These are phyloP conservation scores for Hemicordylus capensis DNA, from an alignment of 2,113 vertebrate species.

Conservation along the genomic window DNA sequence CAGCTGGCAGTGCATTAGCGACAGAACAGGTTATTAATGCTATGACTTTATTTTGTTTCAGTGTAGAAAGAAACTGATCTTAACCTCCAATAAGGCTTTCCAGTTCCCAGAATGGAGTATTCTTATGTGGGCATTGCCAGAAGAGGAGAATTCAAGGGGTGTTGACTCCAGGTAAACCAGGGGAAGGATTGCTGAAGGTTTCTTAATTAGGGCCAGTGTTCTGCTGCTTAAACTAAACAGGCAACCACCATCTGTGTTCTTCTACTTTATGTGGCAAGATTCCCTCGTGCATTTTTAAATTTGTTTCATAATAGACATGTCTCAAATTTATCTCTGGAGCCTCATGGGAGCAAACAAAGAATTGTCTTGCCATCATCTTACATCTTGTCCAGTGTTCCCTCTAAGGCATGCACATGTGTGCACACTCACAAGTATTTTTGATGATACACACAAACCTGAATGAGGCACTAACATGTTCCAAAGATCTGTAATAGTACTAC, in stretches of 20 bases:
- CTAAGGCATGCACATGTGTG: too few relatives aligned
- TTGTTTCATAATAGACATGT: neutral
- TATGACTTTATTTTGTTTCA: constrained; percentile 8
- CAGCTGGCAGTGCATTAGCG: constrained; percentile 11
- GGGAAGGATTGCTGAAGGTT: neutral
- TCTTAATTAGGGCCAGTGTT: neutral
- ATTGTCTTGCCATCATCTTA: neutral
- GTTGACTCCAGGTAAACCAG: too few relatives aligned
- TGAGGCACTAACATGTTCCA: neutral
- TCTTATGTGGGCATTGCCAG: accelerated
- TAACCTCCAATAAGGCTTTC: neutral
- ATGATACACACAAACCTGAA: neutral
- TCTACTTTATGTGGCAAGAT: too few relatives aligned
- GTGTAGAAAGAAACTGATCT: neutral
- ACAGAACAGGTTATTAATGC: neutral
- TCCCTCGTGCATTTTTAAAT: too few relatives aligned
- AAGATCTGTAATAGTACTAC: too few relatives aligned
- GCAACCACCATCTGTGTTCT: neutral
- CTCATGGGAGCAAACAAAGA: neutral
- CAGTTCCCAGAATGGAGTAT: neutral
- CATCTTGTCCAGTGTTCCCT: too few relatives aligned
- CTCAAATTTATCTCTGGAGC: neutral
- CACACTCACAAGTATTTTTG: too few relatives aligned
- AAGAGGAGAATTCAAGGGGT: neutral
- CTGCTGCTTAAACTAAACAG: neutral